Conservation (phyloP, 2,888 invertebrate genomes). For the Blastobasis adustella region DNA sequence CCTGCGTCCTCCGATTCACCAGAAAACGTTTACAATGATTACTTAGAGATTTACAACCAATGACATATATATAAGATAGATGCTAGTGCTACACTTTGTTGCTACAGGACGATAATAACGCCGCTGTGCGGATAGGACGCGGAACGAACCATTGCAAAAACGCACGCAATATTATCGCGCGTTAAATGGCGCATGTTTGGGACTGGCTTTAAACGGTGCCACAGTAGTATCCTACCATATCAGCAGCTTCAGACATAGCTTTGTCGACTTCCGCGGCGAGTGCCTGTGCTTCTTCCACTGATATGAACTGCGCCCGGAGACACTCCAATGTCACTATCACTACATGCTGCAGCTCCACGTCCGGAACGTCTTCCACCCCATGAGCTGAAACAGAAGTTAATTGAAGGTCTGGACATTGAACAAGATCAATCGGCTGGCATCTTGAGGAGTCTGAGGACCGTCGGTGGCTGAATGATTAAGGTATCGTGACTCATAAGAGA, state of each 20-base stretch:
- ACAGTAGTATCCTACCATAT: conserved; percentile 15
- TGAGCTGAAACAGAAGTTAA: conserved; percentile 32
- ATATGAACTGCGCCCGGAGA: conserved; percentile 45
- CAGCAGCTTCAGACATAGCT: conserved; percentile 21
- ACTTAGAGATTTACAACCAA: no score
- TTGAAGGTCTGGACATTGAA: background rate
- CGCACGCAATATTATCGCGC: no score
- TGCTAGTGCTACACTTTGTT: no score
- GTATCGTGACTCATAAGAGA: background rate
- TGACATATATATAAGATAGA: no score
- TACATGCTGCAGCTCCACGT: conserved; percentile 35
- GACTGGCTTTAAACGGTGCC: no score
- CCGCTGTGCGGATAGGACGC: no score
- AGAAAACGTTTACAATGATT: no score
- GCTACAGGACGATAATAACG: no score
- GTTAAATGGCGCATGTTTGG: no score
- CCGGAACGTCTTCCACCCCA: conserved; percentile 31
- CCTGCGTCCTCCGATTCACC: no score
- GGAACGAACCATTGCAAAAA: no score
- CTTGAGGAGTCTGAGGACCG: background rate
- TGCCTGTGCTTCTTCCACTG: conserved; percentile 29
- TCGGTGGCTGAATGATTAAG: background rate
- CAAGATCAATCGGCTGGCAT: background rate
- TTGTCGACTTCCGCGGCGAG: conserved; percentile 34
- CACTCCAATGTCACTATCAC: conserved; percentile 38